phyloP scores from a whole-genome alignment of 2,888 invertebrate genomes.

The Periphyllus acericola region DNA sequence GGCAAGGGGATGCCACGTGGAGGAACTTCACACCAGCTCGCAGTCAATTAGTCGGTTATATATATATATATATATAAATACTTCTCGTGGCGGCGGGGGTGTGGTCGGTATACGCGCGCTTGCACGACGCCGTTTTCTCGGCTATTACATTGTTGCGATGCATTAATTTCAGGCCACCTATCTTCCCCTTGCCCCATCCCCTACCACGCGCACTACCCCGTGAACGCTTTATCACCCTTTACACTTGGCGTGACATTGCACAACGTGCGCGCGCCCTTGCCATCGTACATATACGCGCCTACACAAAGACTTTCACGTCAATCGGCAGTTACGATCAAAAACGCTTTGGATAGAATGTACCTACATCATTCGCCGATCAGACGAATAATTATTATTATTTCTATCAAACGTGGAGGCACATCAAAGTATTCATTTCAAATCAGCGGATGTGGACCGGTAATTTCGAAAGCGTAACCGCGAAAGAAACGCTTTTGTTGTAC shows the following conservation, averaged over 20 bases:
- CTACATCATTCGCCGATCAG: no score
- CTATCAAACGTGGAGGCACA: no score
- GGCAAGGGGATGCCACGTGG: background rate
- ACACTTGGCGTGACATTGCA: constrained; percentile 21
- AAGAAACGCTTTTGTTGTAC: background rate
- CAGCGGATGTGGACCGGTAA: no score
- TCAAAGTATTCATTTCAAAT: background rate
- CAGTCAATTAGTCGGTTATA: constrained; percentile 8
- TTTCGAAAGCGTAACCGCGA: background rate
- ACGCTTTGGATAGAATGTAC: background rate
- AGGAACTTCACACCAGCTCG: background rate
- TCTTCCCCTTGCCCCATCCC: background rate
- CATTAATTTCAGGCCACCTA: constrained; percentile 24
- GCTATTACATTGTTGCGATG: constrained; percentile 6
- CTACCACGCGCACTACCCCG: background rate
- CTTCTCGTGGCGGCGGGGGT: no score
- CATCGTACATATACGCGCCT: background rate
- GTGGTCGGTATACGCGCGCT: no score
- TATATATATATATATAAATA: no score
- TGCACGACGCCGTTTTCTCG: background rate
- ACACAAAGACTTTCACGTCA: background rate
- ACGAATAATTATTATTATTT: background rate
- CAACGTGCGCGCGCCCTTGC: background rate
- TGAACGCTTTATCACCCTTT: constrained; percentile 26
- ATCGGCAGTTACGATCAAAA: background rate